A percentile compares a stretch with the other conserved stretches of the same genome.
Evolutionary conservation across 2,888 invertebrate species (phyloP).

Genomic region (Mongoloraphidia duomilia): DNA sequence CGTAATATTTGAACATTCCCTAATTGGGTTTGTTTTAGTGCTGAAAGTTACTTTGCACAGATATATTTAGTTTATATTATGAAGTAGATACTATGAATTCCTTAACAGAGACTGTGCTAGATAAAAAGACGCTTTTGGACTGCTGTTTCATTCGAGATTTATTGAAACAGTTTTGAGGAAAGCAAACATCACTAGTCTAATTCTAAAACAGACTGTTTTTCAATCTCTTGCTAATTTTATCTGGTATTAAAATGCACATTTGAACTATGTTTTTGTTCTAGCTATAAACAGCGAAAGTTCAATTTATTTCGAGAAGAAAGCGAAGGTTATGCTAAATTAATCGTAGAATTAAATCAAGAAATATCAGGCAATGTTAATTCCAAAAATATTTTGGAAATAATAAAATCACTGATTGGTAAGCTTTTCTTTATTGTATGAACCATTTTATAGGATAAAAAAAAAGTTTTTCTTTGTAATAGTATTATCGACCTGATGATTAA

Average conservation of each 20-base stretch:
- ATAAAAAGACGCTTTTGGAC: constrained; percentile 15
- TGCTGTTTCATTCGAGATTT: constrained; percentile 12
- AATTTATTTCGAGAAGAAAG: constrained; percentile 97
- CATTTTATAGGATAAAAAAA: background rate
- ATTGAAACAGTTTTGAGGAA: constrained; percentile 15
- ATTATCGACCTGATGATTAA: constrained; percentile 3
- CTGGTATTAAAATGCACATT: background rate
- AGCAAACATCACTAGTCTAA: constrained; percentile 9
- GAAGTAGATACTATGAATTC: too few species aligned
- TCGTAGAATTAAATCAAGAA: constrained; percentile 85
- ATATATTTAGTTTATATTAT: too few species aligned
- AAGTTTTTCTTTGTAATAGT: background rate
- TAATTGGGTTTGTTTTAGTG: too few species aligned
- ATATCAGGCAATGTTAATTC: constrained; percentile 44
- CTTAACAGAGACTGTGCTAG: constrained; percentile 12
- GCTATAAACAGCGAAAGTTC: constrained; percentile 98
- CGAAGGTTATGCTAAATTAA: constrained; percentile 95
- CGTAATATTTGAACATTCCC: too few species aligned
- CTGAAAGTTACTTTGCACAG: background rate
- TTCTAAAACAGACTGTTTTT: background rate
- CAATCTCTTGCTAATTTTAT: background rate
- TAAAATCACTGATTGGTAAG: constrained; percentile 85
- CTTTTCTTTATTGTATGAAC: constrained; percentile 2
- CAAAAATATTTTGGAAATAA: constrained; percentile 65
- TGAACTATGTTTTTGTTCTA: constrained; percentile 32